These are phyloP conservation scores for Xiphorhynchus erythropygius DNA, from an alignment of 2,797 vertebrate genomes.

Conservation along the genomic window DNA sequence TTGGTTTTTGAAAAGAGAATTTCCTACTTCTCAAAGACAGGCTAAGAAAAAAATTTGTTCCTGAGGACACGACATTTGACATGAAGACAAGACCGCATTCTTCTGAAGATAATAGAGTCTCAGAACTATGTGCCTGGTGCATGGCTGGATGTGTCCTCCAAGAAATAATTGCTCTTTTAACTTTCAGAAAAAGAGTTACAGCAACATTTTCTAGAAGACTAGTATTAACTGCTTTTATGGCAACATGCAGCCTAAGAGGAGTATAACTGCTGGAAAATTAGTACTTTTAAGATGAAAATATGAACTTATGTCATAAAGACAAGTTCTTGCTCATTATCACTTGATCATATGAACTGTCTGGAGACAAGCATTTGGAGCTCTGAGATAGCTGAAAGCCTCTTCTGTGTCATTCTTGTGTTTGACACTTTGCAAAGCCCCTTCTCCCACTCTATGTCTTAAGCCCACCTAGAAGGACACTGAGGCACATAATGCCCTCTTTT, in stretches of 20 bases:
- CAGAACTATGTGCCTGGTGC: neutral
- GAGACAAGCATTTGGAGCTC: neutral
- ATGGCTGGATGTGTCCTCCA: neutral
- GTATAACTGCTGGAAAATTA: neutral
- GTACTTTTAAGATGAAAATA: neutral
- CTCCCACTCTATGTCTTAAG: neutral
- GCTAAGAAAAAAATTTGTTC: neutral
- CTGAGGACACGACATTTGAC: neutral
- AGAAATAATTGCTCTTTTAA: neutral
- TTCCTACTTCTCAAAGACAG: neutral
- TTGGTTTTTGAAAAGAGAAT: neutral
- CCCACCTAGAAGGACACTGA: neutral
- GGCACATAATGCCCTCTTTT: neutral
- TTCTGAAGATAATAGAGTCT: neutral
- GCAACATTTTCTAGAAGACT: neutral
- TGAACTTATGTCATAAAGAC: neutral
- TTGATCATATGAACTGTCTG: neutral
- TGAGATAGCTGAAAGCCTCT: neutral
- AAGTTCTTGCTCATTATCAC: neutral
- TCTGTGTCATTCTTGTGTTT: neutral
- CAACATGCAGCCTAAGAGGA: neutral
- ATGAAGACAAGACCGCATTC: neutral
- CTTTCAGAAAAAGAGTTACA: neutral
- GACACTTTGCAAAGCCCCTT: neutral
- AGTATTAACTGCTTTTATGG: neutral